Percentiles rank a stretch among this genome's conserved stretches.
phyloP scores from a whole-genome alignment of 1,140 invertebrate genomes.

The Agrypnia vestita region DNA sequence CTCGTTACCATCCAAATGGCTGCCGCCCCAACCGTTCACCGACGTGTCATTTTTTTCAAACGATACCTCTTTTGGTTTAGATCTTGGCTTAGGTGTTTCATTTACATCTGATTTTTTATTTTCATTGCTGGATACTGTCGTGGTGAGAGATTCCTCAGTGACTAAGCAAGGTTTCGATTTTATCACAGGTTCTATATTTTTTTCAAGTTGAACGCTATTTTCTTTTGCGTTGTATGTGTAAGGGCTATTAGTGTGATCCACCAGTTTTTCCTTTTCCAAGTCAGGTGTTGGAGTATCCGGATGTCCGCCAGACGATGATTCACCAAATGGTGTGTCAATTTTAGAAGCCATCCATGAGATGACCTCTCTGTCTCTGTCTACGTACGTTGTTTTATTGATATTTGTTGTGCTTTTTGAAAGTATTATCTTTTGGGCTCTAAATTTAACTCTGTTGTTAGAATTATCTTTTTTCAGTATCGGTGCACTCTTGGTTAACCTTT shows the following conservation, averaged over 20 bases:
- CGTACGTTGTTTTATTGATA: constrained; percentile 58
- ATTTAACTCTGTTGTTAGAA: constrained; percentile 45
- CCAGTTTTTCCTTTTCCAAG: constrained; percentile 1
- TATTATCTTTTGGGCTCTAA: constrained; percentile 59
- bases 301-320: constrained; percentile 53
- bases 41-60: constrained; percentile 32
- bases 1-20: constrained; percentile 30
- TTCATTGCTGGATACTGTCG: constrained; percentile 9
- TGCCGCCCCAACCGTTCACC: constrained; percentile 22
- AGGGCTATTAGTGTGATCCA: background rate
- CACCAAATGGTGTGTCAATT: constrained; percentile 63
- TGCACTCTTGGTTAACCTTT: constrained; percentile 43
- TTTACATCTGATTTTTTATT: constrained; percentile 1
- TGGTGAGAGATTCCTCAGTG: background rate
- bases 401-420: constrained; percentile 56
- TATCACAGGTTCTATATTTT: constrained; percentile 50
- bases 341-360: constrained; percentile 72
- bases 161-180: constrained; percentile 27
- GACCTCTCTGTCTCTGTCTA: constrained; percentile 70
- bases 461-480: constrained; percentile 40
- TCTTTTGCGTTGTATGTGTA: background rate
- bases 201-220: constrained; percentile 39
- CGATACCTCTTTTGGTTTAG: constrained; percentile 45
- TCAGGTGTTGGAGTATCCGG: constrained; percentile 40
- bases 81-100: constrained; percentile 2